Percentiles rank a stretch among this genome's conserved stretches.
These are phyloP conservation scores for Mormoops blainvillei DNA, from an alignment of 2,113 vertebrate species.

Conservation along the genomic window DNA sequence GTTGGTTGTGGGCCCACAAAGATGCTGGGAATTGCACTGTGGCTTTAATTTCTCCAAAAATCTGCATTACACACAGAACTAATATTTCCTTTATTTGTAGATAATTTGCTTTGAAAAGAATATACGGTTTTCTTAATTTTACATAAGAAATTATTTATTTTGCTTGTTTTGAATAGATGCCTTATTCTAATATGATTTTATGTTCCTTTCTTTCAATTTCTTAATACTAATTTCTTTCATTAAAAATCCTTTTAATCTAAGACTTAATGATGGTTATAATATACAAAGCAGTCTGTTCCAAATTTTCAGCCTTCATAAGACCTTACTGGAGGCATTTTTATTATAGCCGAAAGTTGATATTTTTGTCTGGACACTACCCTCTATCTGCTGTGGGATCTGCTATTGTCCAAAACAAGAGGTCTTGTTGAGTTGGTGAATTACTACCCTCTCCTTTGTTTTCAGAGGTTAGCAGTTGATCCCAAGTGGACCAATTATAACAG, in stretches of 20 bases:
- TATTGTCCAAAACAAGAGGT: background rate
- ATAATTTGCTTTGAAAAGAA: constrained; percentile 36
- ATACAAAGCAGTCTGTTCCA: background rate
- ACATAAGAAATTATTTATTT: background rate
- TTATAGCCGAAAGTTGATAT: background rate
- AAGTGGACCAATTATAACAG: background rate
- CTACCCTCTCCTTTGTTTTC: background rate
- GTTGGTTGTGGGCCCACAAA: background rate
- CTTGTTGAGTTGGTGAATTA: background rate
- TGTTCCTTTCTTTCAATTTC: background rate
- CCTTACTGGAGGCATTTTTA: background rate
- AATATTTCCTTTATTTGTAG: constrained; percentile 39
- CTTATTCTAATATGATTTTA: background rate
- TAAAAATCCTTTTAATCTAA: background rate
- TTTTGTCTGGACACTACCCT: background rate
- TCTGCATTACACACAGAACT: background rate
- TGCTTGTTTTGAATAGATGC: background rate
- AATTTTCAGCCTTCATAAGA: background rate
- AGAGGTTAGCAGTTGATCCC: background rate
- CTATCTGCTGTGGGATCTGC: background rate
- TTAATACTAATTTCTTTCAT: background rate
- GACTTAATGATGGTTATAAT: background rate
- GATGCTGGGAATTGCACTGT: background rate
- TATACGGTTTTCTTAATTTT: background rate
- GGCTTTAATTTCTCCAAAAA: constrained; percentile 16